Base-by-base conservation (phyloP, 2,113 vertebrate genomes). In the Heloderma charlesbogerti region DNA sequence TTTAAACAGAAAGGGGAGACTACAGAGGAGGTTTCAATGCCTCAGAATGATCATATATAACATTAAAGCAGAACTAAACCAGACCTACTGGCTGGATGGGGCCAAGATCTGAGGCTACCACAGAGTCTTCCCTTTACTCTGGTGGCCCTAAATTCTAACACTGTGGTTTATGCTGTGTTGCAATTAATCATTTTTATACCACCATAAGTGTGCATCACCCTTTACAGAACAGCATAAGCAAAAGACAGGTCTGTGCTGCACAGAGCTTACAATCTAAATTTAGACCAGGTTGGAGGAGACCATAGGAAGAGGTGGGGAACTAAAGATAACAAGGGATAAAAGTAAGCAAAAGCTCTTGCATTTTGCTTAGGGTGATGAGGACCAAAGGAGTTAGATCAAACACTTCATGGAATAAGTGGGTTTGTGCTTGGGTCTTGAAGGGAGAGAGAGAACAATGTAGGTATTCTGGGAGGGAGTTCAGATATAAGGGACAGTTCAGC, bases 1-100 rank as follows among this genome's bases (percentile, higher is more conserved):
- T 78, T 95, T 87, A 88, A 79, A 90, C 82, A 86, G 96, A 91
- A 31, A 91, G 88, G 40, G 87, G 93, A 94, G 88, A 90, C 48
- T n/a, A 20, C 77, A 95, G 90, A 89, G 77, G 67, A 54, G 88
- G 92, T 83, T 82, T 87, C 57, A 81, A n/a, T 74, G 88, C 83
- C 86, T 85, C 67, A 37, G 34, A 0, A 43, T 60, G 12, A 83
- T 95, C 91, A 54, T 75, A 75, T 29, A 22, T 45, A 66, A 88
- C 16, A 20, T 37, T 71, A 69, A 71, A 86, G 3, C 43, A 71
- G 6, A 71, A 18, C 40, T 69, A 85, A 69, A 48, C 63, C 16
- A 74, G 31, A 63, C 57, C 10, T 66, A 5, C 66, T 22, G 22
- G n/a, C 40, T 60, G 31, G n/a, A 60, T 37, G n/a, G 4, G 54